These are phyloP conservation scores for Lasioglossum calceatum DNA, from an alignment of 2,888 invertebrate species.

Conservation along the genomic window DNA sequence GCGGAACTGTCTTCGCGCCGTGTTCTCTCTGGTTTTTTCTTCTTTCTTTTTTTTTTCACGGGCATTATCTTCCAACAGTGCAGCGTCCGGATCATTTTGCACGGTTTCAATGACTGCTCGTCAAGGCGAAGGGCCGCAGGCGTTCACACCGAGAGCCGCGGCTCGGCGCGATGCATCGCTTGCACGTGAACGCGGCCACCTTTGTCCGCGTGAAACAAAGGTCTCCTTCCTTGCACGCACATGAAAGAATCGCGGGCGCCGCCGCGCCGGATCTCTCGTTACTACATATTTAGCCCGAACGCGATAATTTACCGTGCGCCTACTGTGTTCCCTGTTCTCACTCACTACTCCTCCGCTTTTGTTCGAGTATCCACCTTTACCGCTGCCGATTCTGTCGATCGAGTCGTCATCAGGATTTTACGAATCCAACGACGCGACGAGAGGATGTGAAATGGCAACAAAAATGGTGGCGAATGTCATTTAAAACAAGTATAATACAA, in stretches of 20 bases:
- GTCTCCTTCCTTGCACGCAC: slow-evolving; percentile 42
- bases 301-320: slow-evolving; percentile 56
- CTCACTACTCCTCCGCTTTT: slow-evolving; percentile 22
- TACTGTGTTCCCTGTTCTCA: slow-evolving; percentile 21
- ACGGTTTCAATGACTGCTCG: slow-evolving; percentile 60
- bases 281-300: slow-evolving; percentile 60
- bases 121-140: slow-evolving; percentile 46
- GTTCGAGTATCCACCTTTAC: slow-evolving; percentile 13
- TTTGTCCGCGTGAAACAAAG: slow-evolving; percentile 61
- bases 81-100: slow-evolving; percentile 47
- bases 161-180: slow-evolving; percentile 30
- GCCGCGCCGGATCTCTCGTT: slow-evolving; percentile 50
- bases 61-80: slow-evolving; percentile 48
- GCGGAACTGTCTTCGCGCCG: not conserved
- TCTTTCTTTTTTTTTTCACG: slow-evolving; percentile 11
- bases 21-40: slow-evolving; percentile 16
- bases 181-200: slow-evolving; percentile 51
- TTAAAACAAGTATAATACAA: too few relatives aligned
- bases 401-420: slow-evolving; percentile 14
- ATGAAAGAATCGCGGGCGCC: slow-evolving; percentile 29
- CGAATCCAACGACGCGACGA: not conserved
- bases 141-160: slow-evolving; percentile 38
- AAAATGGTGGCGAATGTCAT: too few relatives aligned
- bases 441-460: too few relatives aligned
- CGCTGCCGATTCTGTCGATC: slow-evolving; percentile 52